phyloP scores from a whole-genome alignment of 53 echinoderm and acorn worm species.

The Holothuria leucospilota region DNA sequence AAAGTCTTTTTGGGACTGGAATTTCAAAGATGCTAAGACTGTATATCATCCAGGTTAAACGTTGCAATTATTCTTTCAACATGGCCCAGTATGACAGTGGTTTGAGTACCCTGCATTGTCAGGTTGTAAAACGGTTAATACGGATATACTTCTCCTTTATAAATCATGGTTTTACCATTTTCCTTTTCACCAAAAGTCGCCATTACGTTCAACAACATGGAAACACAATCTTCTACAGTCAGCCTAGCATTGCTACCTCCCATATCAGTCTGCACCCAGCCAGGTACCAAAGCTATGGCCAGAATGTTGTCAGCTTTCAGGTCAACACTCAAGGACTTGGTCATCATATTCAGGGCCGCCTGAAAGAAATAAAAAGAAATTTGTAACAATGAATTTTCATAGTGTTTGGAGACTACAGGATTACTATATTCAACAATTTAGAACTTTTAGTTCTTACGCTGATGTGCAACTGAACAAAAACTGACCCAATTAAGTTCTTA shows the following conservation, averaged over 20 bases:
- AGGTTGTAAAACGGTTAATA: not conserved
- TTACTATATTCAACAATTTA: no score
- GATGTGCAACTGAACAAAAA: no score
- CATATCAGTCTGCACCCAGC: conserved; percentile 85
- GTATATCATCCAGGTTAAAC: no score
- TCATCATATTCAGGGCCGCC: conserved; percentile 84
- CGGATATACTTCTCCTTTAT: not conserved
- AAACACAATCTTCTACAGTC: conserved; percentile 52
- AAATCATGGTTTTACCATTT: conserved; percentile 17
- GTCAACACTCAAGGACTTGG: conserved; percentile 67
- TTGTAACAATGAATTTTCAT: not conserved
- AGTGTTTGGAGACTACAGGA: not conserved
- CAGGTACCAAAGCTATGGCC: conserved; percentile 63
- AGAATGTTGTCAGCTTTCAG: conserved; percentile 62
- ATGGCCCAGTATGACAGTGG: no score
- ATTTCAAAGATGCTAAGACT: no score
- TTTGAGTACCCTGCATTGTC: no score
- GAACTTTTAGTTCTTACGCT: no score
- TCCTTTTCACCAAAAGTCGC: conserved; percentile 47
- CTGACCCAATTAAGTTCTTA: no score
- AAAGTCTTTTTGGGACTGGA: no score
- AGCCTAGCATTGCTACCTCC: conserved; percentile 64
- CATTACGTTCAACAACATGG: conserved; percentile 58
- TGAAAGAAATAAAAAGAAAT: conserved; percentile 2
- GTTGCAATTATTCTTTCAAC: no score